phyloP scores from a whole-genome alignment of 2,888 invertebrate species.

The Papilio protenor region DNA sequence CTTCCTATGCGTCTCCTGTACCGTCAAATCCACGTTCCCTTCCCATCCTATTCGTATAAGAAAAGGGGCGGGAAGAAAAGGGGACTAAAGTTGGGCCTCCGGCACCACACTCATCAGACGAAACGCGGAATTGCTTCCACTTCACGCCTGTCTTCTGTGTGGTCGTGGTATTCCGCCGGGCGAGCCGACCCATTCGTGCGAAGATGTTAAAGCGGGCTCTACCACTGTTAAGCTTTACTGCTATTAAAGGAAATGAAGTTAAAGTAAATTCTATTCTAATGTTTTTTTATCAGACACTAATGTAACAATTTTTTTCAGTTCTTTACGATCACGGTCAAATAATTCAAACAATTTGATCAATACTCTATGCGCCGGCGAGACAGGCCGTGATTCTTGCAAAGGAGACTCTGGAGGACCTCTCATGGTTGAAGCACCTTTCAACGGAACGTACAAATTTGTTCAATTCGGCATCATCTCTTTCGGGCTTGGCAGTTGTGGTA shows the following conservation, averaged over 20 bases:
- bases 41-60: too few species aligned
- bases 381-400: slow-evolving; percentile 83
- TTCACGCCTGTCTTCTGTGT: too few species aligned
- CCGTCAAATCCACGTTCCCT: too few species aligned
- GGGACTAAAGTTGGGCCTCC: too few species aligned
- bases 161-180: too few species aligned
- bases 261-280: background rate
- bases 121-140: too few species aligned
- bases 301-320: background rate
- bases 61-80: too few species aligned
- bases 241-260: background rate
- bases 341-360: background rate
- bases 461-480: slow-evolving; percentile 56
- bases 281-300: background rate
- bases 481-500: slow-evolving; percentile 54
- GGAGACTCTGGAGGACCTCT: slow-evolving; percentile 88
- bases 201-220: too few species aligned
- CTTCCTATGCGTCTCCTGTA: too few species aligned
- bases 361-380: slow-evolving; percentile 60
- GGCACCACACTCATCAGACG: too few species aligned
- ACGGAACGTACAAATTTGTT: slow-evolving; percentile 47
- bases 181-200: too few species aligned
- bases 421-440: slow-evolving; percentile 56
- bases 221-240: too few species aligned
- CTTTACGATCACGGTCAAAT: background rate